phyloP scores from a whole-genome alignment of 2,113 vertebrate species.

The Acinonyx jubatus region DNA sequence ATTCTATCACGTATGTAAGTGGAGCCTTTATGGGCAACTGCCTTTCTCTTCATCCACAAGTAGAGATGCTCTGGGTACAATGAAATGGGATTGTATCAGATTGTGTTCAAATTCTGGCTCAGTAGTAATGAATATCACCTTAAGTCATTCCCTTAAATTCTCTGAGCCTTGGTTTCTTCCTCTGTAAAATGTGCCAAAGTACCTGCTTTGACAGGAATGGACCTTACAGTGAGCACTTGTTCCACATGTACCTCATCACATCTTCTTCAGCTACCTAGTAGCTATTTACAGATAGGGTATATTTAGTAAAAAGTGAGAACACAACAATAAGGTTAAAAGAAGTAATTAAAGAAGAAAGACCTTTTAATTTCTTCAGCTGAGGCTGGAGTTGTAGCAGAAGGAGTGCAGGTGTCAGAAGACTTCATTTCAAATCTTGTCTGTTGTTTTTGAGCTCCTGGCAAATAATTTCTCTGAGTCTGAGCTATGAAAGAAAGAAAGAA shows the following conservation, averaged over 20 bases:
- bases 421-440: neutral
- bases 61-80: neutral
- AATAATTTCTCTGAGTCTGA: conserved; percentile 29
- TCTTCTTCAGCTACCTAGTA: neutral
- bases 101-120: neutral
- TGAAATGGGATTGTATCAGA: neutral
- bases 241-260: neutral
- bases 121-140: neutral
- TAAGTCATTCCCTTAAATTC: neutral
- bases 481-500: neutral
- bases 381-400: neutral
- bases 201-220: neutral
- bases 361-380: neutral
- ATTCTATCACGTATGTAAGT: neutral
- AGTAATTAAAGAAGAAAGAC: neutral
- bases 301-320: neutral
- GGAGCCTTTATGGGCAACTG: neutral
- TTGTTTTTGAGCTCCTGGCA: neutral
- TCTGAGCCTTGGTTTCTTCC: neutral
- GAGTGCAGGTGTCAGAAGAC: neutral
- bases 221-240: neutral
- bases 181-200: conserved; percentile 8
- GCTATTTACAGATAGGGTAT: neutral
- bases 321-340: neutral
- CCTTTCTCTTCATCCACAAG: neutral